These are phyloP conservation scores for Drosophila kurseongensis DNA, from an alignment of 1,140 invertebrate species.

Conservation along the genomic window DNA sequence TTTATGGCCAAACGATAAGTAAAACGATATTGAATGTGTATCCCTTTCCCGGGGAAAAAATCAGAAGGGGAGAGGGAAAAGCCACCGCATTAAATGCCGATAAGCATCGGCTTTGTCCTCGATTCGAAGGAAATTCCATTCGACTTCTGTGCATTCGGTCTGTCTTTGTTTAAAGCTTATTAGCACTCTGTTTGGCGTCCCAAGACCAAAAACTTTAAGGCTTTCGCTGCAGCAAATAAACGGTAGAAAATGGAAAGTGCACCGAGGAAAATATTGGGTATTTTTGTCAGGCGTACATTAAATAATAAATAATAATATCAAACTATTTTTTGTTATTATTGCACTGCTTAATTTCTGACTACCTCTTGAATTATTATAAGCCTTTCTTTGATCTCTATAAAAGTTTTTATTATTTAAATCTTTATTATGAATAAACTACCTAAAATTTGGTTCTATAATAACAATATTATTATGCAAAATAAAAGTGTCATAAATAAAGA, in stretches of 20 bases:
- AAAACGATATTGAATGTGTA: slow-evolving; percentile 79
- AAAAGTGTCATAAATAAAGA: too few species aligned
- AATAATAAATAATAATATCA: too few species aligned
- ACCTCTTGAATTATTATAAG: too few species aligned
- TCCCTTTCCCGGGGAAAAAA: slow-evolving; percentile 34
- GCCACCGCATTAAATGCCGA: slow-evolving; percentile 70
- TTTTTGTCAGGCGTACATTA: neutral
- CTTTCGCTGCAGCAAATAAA: neutral
- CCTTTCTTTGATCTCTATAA: too few species aligned
- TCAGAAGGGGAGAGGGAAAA: slow-evolving; percentile 5
- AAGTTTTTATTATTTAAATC: too few species aligned
- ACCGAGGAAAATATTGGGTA: neutral
- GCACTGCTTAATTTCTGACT: too few species aligned
- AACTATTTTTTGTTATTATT: too few species aligned
- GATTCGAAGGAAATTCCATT: slow-evolving; percentile 30
- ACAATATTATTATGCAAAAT: neutral
- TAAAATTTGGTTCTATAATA: too few species aligned
- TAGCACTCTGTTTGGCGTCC: slow-evolving; percentile 47
- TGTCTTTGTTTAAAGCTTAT: slow-evolving; percentile 67
- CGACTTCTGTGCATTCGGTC: slow-evolving; percentile 3
- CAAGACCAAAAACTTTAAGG: slow-evolving; percentile 23
- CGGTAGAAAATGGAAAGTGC: neutral
- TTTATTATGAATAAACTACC: too few species aligned
- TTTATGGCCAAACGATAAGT: slow-evolving; percentile 82
- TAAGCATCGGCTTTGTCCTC: slow-evolving; percentile 72